These are phyloP conservation scores for Falco cherrug DNA, from an alignment of 2,797 vertebrate genomes.

Conservation along the genomic window DNA sequence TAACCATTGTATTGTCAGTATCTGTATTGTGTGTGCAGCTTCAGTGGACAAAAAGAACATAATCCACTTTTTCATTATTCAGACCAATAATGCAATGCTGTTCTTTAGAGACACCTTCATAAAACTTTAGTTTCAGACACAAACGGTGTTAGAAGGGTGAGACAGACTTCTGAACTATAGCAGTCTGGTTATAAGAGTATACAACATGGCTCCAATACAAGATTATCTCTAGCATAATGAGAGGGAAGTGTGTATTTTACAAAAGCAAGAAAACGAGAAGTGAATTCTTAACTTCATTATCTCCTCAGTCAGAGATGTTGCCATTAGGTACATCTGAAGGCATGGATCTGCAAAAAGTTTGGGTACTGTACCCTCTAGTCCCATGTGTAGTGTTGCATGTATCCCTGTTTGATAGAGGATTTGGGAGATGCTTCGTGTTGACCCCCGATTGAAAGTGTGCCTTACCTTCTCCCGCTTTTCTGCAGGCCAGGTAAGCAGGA, in stretches of 20 bases:
- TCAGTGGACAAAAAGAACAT: background rate
- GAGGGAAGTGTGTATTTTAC: background rate
- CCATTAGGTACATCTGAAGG: background rate
- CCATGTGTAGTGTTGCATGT: background rate
- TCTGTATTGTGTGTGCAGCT: background rate
- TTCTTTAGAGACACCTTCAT: background rate
- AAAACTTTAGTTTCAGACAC: background rate
- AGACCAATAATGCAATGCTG: background rate
- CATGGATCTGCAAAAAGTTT: background rate
- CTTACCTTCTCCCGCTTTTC: background rate
- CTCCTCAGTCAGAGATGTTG: background rate
- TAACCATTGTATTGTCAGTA: background rate
- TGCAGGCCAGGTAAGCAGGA: background rate
- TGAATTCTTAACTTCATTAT: background rate
- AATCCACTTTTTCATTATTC: background rate
- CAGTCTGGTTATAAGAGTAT: background rate
- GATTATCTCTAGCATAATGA: background rate
- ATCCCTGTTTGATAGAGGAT: background rate
- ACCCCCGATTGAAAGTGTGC: background rate
- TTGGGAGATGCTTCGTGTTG: background rate
- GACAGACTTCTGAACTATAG: background rate
- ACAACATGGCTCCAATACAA: background rate
- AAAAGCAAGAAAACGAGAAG: background rate
- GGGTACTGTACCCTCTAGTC: background rate
- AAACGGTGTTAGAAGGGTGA: background rate